Base-by-base conservation (phyloP, 2,888 invertebrate genomes). In the Eledona agricola region DNA sequence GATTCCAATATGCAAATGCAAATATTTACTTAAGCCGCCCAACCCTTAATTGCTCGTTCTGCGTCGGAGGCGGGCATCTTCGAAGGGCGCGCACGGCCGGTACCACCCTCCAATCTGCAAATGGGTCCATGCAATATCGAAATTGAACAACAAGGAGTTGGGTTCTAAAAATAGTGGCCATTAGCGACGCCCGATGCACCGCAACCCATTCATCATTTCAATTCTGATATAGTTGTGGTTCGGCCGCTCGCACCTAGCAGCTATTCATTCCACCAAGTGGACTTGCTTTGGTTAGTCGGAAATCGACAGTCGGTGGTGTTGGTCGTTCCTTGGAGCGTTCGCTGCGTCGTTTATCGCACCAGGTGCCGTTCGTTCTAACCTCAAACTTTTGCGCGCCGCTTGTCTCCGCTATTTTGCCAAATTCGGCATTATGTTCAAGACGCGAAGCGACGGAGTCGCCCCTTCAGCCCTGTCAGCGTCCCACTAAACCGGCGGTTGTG, bases 191-290 rank as follows among this genome's bases (percentile, higher is more conserved):
- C 53, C 49, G 42, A 35, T 49, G 34, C 29, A 53, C 53, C 29
- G 53, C 53, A 53, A 53, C 53, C 53, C 53, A 53, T 53, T 53
- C 53, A 53, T 53, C 53, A 53, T 53, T 53, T 40, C 34, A 28
- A 47, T 53, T 46, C 28, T 35, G 49, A 46, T 40, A 52, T 52
- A 46, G 51, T 43, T 37, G 47, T 47, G 47, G 35, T 28, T 28
- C 12, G 31, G 22, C 37, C 19, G 31, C 43, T 19, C 29, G 10
- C 29, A n/a, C 9, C 11, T 13, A n/a, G n/a, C n/a, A n/a, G 31
- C 25, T 23, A 25, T 43, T 43, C 28, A 40, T 13, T 40, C 26
- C 23, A 13, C 7, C 15, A 31, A 43, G 35, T 32, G 23, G 45
- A 9, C 17, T 32, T 32, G 32, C 16, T 26, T 45, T n/a, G n/a